A percentile compares a stretch with the other conserved stretches of the same genome.
Conservation (phyloP, 92 coral and sea anemone genomes). For the Palythoa grandis region DNA sequence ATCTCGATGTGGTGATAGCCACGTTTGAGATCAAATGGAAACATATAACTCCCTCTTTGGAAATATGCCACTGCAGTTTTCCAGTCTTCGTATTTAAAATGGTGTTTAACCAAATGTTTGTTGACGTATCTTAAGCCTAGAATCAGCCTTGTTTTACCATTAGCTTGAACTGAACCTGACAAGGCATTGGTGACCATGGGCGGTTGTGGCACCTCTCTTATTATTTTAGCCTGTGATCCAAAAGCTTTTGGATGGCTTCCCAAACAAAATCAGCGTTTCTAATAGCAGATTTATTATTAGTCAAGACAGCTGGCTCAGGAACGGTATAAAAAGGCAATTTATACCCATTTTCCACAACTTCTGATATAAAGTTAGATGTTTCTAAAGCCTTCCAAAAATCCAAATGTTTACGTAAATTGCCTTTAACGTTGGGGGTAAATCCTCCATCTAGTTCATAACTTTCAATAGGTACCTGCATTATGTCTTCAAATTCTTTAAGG, state of each 20-base stretch:
- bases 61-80: no score
- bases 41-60: not conserved
- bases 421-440: no score
- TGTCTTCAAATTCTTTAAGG: not conserved
- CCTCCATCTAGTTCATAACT: no score
- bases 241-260: constrained; percentile 21
- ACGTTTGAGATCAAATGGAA: constrained; percentile 5
- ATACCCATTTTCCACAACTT: constrained; percentile 17
- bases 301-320: not conserved
- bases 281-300: no score
- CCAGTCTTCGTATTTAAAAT: no score
- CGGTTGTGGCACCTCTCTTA: not conserved
- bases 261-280: no score
- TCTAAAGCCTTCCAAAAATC: constrained; percentile 23
- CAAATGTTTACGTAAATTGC: not conserved
- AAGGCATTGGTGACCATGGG: not conserved
- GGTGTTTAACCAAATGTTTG: no score
- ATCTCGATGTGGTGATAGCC: not conserved
- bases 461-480: no score
- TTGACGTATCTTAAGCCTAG: not conserved
- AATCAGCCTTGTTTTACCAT: not conserved
- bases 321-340: constrained; percentile 24
- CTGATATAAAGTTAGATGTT: not conserved
- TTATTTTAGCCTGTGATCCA: not conserved
- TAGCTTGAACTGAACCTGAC: not conserved